Evolutionary conservation across 1,140 invertebrate genomes (phyloP), one percentile per base, ranked within the genome.

Genomic region (Philopotamus ludificatus): DNA sequence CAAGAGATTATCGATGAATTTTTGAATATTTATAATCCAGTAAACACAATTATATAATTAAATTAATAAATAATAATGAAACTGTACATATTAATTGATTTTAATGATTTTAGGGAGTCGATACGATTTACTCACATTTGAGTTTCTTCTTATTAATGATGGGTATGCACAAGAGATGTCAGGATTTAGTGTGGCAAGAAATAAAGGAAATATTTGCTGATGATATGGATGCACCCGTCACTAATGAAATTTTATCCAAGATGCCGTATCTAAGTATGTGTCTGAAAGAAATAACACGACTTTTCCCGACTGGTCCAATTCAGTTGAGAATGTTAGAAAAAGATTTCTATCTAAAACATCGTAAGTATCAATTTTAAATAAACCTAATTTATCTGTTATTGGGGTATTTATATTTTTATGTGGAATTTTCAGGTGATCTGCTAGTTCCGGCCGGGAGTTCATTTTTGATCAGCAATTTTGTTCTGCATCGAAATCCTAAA

Each of bases 401-500:
- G 7, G 15, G n/a, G n/a, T n/a, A n/a, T n/a, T n/a, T n/a, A n/a
- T n/a, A n/a, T n/a, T n/a, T n/a, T 3, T 55, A 16, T 4, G 23
- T 51, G 15, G 20, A 8, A 3, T n/a, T 51, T 51, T 39, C 7
- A 57, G 53, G 53, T 16, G 47, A 20, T 3, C n/a, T 54, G 7
- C 7, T 26, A 54, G 15, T 54, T 2, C 51, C 51, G 2, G 51
- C 22, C 9, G 22, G 25, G 2, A 54, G 22, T 25, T 7, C 18
- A 21, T 1, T 54, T 4, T 7, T 54, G 7, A 23, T 54, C 10
- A 12, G 22, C n/a, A 23, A 20, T 2, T 54, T 23, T 28, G 10
- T 54, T 3, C 7, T 23, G 3, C 57, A 60, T 60, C 42, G 57
- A 4, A 28, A 60, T 60, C 42, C 57, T 12, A 60, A 60, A 60